These are phyloP conservation scores for Balaenoptera acutorostrata DNA, from an alignment of 2,113 vertebrate genomes.

Conservation along the genomic window DNA sequence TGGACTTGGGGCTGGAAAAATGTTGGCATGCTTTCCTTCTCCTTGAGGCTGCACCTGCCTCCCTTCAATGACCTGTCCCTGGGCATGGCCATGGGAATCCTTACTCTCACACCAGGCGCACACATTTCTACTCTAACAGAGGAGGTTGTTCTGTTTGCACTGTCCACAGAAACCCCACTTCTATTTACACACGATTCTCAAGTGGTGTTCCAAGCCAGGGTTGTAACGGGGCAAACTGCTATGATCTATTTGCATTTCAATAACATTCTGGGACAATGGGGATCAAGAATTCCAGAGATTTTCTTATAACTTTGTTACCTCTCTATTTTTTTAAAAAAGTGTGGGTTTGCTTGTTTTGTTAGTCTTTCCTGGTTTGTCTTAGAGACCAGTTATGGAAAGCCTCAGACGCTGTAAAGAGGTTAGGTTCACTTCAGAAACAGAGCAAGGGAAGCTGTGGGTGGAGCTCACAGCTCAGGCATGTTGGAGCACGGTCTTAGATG, in stretches of 20 bases:
- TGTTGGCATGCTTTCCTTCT: neutral
- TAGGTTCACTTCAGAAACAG: neutral
- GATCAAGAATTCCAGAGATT: neutral
- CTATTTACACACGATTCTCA: neutral
- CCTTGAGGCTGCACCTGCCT: neutral
- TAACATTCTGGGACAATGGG: neutral
- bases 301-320: neutral
- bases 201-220: neutral
- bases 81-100: neutral
- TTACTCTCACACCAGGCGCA: neutral
- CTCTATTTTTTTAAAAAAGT: neutral
- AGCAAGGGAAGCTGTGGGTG: neutral
- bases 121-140: neutral
- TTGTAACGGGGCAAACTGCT: neutral
- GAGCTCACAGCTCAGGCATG: fast-evolving
- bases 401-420: neutral
- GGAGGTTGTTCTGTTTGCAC: neutral
- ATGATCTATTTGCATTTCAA: neutral
- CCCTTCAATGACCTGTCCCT: neutral
- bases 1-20: neutral
- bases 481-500: too few species aligned
- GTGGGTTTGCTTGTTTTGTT: neutral
- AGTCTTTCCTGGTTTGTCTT: neutral
- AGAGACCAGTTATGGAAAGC: neutral
- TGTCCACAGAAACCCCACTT: neutral